phyloP scores from a whole-genome alignment of 2,113 vertebrate species.

The Chaenocephalus aceratus region DNA sequence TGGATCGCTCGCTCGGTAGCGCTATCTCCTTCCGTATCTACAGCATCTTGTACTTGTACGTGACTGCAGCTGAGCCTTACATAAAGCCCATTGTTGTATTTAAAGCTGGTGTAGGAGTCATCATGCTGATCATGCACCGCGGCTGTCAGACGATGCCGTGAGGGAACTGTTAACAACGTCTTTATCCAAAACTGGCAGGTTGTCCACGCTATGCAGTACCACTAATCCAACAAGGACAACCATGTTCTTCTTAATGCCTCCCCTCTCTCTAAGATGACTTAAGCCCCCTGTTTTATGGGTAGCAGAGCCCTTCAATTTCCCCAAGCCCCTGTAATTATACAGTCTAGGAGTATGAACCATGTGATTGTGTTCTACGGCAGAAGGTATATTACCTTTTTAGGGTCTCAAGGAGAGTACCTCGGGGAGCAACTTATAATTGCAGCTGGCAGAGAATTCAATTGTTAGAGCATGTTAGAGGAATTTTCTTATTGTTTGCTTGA shows the following conservation, averaged over 20 bases:
- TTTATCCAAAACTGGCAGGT: conserved; percentile 45
- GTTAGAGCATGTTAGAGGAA: conserved; percentile 66
- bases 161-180: conserved; percentile 55
- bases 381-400: conserved; percentile 75
- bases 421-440: conserved; percentile 68
- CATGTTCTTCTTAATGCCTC: conserved; percentile 60
- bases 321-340: conserved; percentile 77
- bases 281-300: conserved; percentile 64
- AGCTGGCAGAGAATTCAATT: conserved; percentile 66
- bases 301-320: conserved; percentile 68
- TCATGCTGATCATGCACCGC: conserved; percentile 20
- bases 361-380: conserved; percentile 64
- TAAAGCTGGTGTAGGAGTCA: conserved; percentile 41
- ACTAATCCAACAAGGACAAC: conserved; percentile 60
- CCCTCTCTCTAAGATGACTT: conserved; percentile 68
- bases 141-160: conserved; percentile 40
- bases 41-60: background rate
- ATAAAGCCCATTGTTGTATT: conserved; percentile 43
- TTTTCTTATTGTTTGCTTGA: conserved; percentile 78
- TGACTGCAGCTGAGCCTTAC: conserved; percentile 15
- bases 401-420: conserved; percentile 70
- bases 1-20: too few species aligned
- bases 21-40: too few species aligned
- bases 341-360: conserved; percentile 67
- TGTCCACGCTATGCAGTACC: conserved; percentile 39